Conservation (phyloP, 2,797 vertebrate genomes). For the Danio aesculapii region DNA sequence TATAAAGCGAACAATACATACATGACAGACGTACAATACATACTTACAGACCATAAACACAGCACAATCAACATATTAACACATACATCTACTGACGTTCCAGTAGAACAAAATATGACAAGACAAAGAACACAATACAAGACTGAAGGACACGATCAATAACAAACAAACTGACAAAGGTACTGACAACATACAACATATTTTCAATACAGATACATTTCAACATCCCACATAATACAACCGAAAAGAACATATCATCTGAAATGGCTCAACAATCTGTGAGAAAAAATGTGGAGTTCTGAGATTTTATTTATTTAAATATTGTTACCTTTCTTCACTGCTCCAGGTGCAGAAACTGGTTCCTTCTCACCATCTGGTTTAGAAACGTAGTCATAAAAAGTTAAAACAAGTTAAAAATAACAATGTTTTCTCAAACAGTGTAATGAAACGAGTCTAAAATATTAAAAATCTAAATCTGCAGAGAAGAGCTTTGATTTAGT, state of each 20-base stretch:
- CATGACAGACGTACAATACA: constrained; percentile 54
- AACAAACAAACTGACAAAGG: constrained; percentile 40
- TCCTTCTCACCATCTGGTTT: constrained; percentile 80
- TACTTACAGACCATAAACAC: constrained; percentile 47
- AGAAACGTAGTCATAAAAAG: constrained; percentile 66
- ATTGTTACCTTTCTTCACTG: constrained; percentile 93
- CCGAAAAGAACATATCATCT: background rate
- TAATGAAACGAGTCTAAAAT: background rate
- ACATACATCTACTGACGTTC: background rate
- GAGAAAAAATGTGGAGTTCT: background rate
- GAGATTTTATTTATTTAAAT: background rate
- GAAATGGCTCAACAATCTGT: background rate
- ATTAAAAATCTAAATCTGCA: background rate
- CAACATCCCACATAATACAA: constrained; percentile 4
- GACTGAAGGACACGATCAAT: constrained; percentile 19
- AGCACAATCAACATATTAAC: constrained; percentile 27
- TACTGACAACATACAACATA: constrained; percentile 35
- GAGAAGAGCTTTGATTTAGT: background rate
- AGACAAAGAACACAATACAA: constrained; percentile 40
- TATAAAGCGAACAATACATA: constrained; percentile 68
- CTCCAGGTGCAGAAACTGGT: constrained; percentile 87
- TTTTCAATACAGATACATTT: constrained; percentile 17
- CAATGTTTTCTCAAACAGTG: background rate
- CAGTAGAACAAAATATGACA: constrained; percentile 22
- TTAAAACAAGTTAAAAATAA: constrained; percentile 42